Conservation (phyloP, 2,113 vertebrate genomes). For the Antennarius striatus region DNA sequence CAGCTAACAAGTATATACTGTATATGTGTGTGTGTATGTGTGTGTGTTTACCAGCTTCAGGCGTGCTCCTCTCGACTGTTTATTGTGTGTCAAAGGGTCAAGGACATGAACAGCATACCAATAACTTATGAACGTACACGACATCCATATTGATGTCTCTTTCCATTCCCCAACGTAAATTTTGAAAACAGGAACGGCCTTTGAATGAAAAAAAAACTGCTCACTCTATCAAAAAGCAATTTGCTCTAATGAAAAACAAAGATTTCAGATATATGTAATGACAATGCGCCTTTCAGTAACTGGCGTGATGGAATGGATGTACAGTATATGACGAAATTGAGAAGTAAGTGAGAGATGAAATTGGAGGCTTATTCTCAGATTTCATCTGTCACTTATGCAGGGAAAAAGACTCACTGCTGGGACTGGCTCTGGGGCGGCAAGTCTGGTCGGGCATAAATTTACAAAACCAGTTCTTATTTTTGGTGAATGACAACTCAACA, state of each 20-base stretch:
- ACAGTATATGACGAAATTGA: slow-evolving; percentile 11
- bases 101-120: not conserved
- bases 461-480: too few species aligned
- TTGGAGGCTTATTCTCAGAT: not conserved
- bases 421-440: too few species aligned
- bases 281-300: slow-evolving; percentile 49
- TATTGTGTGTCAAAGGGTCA: slow-evolving; percentile 17
- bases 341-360: slow-evolving; percentile 22
- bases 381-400: too few species aligned
- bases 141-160: not conserved
- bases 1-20: not conserved
- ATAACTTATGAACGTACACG: slow-evolving; percentile 6
- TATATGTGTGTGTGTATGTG: not conserved
- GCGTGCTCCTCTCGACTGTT: slow-evolving; percentile 1
- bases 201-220: slow-evolving; percentile 24
- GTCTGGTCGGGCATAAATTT: too few species aligned
- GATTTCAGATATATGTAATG: slow-evolving; percentile 32
- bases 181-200: slow-evolving; percentile 10
- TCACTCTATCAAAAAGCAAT: slow-evolving; percentile 40
- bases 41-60: too few species aligned
- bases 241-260: slow-evolving; percentile 49
- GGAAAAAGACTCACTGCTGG: too few species aligned
- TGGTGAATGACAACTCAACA: too few species aligned
- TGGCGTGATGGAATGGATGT: slow-evolving; percentile 17
- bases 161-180: not conserved